Evolutionary conservation across 2,113 vertebrate genomes (phyloP).

Genomic region (Castor canadensis): DNA sequence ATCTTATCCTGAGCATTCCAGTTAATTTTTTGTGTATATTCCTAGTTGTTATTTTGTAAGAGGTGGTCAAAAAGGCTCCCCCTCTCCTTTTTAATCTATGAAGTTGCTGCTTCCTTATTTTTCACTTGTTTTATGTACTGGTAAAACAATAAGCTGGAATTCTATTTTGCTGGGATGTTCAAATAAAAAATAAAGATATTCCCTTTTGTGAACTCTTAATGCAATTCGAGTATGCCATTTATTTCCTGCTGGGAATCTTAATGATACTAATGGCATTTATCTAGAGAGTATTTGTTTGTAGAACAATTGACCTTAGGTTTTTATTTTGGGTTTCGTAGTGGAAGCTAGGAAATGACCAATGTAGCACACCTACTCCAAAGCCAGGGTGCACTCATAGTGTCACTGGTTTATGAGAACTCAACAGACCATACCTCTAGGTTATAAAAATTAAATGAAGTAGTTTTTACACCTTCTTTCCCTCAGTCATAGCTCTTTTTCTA

Average conservation of each 20-base stretch:
- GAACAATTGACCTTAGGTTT: not conserved
- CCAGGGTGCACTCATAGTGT: not conserved
- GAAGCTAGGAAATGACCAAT: not conserved
- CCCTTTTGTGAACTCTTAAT: not conserved
- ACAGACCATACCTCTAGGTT: not conserved
- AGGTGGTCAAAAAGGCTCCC: not conserved
- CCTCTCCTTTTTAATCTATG: slow-evolving; percentile 64
- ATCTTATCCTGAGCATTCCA: slow-evolving; percentile 90
- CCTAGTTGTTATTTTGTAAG: not conserved
- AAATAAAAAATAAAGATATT: not conserved
- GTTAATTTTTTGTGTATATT: slow-evolving; percentile 82
- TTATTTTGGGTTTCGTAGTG: not conserved
- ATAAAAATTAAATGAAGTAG: not conserved
- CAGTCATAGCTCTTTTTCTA: not conserved
- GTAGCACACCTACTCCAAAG: not conserved
- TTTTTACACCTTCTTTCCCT: not conserved
- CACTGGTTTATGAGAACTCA: not conserved
- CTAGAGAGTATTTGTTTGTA: not conserved
- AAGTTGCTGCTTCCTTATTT: slow-evolving; percentile 40
- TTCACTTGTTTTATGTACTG: not conserved
- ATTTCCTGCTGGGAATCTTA: too few species aligned
- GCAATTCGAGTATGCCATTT: not conserved
- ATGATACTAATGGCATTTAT: not conserved
- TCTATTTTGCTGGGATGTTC: not conserved
- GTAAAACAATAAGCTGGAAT: not conserved